Base-by-base conservation (phyloP, 53 echinoderm and acorn worm species). In the Luidia sarsii region DNA sequence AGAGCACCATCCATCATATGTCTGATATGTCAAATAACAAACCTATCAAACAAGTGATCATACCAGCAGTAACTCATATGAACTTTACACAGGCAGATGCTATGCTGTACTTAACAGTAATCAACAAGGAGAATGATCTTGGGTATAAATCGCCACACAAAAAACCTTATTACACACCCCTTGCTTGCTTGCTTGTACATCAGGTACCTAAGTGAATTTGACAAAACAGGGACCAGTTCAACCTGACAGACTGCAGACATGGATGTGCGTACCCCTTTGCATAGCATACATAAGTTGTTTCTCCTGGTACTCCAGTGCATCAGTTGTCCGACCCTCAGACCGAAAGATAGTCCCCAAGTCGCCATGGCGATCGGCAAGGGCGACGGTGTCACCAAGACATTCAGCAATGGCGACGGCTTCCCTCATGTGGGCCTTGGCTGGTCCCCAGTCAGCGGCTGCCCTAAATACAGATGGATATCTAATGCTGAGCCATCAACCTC, bases 371-470 rank as follows among this genome's bases (percentile, higher is more conserved):
- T 70, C 83, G 23, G 83, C 83, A 24, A 83, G 49, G 24, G 83
- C 70, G 48, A 83, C 48, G 0, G 71, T 31, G 37, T 83, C 83
- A 21, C 43, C 28, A 15, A 79, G 79, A 11, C 48, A 32, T 34
- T 79, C 79, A 0, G 81, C 66, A 45, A 83, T 39, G 30, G 70
- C 48, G 3, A 83, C 70, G 70, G 83, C 28, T 48, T 59, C 71
- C 22, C 70, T 35, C 71, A 70, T 46, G 71, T 60, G 59, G 7
- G 59, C 83, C 49, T 83, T 83, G 32, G 83, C 83, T 4, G 65
- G 66, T 20, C 83, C 83, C 70, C 70, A 83, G 16, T 83, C 83
- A n/a, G 83, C 83, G 13, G 83, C 70, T 3, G 83, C 70, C 27
- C 83, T 83, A 32, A 14, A 70, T n/a, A n/a, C n/a, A n/a, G n/a